Conservation (phyloP, 2,113 vertebrate genomes). For the Corythornis madagascariensis region DNA sequence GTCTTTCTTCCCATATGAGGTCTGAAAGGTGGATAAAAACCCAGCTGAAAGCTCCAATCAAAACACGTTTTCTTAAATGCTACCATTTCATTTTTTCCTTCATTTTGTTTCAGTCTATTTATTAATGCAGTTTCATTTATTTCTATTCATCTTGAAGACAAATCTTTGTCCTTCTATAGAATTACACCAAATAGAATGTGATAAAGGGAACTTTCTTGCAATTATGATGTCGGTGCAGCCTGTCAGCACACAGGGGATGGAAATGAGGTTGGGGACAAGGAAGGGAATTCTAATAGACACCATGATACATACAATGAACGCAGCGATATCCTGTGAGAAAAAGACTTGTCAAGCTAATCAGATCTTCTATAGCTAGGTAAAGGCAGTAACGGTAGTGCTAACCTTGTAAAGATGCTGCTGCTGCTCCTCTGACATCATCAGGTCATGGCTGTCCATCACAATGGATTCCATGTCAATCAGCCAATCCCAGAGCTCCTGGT, state of each 20-base stretch:
- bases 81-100: slow-evolving; percentile 67
- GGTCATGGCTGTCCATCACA: slow-evolving; percentile 93
- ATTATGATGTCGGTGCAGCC: slow-evolving; percentile 82
- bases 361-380: slow-evolving; percentile 83
- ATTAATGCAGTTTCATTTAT: slow-evolving; percentile 80
- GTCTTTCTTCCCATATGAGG: slow-evolving; percentile 59
- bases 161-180: slow-evolving; percentile 83
- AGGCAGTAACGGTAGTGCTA: slow-evolving; percentile 75
- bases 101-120: slow-evolving; percentile 80
- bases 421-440: slow-evolving; percentile 99
- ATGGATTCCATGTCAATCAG: slow-evolving; percentile 98
- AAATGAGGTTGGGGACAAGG: slow-evolving; percentile 83
- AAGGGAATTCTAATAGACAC: slow-evolving; percentile 84
- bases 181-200: slow-evolving; percentile 84
- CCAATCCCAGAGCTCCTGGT: slow-evolving; percentile 98
- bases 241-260: slow-evolving; percentile 80
- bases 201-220: slow-evolving; percentile 84
- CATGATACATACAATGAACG: slow-evolving; percentile 82
- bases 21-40: slow-evolving; percentile 74
- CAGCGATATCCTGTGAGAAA: slow-evolving; percentile 80
- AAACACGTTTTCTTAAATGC: slow-evolving; percentile 74
- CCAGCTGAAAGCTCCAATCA: slow-evolving; percentile 76
- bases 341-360: slow-evolving; percentile 87
- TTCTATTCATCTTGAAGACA: slow-evolving; percentile 81
- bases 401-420: slow-evolving; percentile 97